A percentile compares a stretch with the other conserved stretches of the same genome.
phyloP scores from a whole-genome alignment of 2,888 invertebrate genomes.

The Sicus ferrugineus region DNA sequence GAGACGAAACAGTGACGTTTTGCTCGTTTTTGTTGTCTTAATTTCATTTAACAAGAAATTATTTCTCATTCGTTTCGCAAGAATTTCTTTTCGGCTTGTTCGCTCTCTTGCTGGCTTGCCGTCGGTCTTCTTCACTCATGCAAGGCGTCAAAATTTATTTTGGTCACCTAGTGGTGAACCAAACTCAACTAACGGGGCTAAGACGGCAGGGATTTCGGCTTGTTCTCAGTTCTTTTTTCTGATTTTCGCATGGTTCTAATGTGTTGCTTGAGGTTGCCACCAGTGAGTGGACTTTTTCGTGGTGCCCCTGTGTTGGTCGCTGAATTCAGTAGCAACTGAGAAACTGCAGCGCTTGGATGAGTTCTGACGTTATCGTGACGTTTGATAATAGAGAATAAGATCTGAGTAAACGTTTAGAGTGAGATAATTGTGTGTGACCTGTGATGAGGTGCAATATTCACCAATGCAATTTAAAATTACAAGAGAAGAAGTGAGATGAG shows the following conservation, averaged over 20 bases:
- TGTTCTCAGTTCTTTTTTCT: conserved; percentile 10
- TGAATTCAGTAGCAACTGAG: conserved; percentile 25
- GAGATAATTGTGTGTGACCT: too few relatives aligned
- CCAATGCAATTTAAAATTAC: too few relatives aligned
- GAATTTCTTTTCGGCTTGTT: conserved; percentile 5
- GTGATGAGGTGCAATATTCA: too few relatives aligned
- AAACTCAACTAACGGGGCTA: conserved; percentile 17
- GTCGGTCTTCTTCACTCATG: background rate
- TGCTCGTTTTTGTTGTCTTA: background rate
- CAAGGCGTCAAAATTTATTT: conserved; percentile 16
- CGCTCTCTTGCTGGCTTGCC: background rate
- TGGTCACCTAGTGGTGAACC: conserved; percentile 2
- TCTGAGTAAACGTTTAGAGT: too few relatives aligned
- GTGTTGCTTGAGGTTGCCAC: background rate
- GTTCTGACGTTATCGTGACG: background rate
- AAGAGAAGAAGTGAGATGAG: too few relatives aligned
- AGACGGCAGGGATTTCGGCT: background rate
- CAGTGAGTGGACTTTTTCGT: background rate
- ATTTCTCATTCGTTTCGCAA: conserved; percentile 12
- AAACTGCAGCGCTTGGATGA: conserved; percentile 26
- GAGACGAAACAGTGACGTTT: background rate
- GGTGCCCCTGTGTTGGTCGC: background rate
- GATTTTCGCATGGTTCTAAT: background rate
- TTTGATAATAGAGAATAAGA: background rate
- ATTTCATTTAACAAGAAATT: conserved; percentile 6